Evolutionary conservation across 2,113 vertebrate species (phyloP).

Genomic region (Suricata suricatta): DNA sequence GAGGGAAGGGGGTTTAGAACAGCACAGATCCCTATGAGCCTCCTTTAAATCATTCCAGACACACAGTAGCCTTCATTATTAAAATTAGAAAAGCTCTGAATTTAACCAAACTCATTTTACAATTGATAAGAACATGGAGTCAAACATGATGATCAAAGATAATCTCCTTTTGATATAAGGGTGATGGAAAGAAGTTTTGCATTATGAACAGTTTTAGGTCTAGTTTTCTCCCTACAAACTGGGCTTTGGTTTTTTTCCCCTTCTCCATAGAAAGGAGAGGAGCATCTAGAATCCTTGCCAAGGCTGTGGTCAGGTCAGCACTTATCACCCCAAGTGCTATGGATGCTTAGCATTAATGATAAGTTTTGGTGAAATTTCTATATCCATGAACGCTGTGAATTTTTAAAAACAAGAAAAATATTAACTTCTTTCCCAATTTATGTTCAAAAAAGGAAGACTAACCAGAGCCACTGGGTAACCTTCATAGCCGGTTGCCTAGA

Average conservation of each 20-base stretch:
- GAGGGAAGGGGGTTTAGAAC: neutral
- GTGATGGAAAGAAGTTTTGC: neutral
- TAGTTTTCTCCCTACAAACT: neutral
- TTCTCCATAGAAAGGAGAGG: neutral
- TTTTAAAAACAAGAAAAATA: neutral
- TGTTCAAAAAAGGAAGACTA: neutral
- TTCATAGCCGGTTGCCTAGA: neutral
- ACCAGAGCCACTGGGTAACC: neutral
- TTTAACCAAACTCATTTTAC: neutral
- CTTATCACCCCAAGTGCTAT: accelerated
- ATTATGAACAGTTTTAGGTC: neutral
- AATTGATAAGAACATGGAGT: neutral
- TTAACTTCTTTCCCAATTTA: neutral
- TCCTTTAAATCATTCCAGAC: neutral
- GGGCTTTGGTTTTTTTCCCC: neutral
- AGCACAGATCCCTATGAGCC: neutral
- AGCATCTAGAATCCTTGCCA: neutral
- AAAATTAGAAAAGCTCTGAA: neutral
- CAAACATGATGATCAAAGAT: neutral
- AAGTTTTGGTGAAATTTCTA: neutral
- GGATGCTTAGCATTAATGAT: neutral
- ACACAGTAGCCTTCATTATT: neutral
- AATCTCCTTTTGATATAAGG: neutral
- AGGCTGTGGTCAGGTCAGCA: neutral
- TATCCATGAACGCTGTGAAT: neutral